Base-by-base conservation (phyloP, 2,888 invertebrate genomes). In the Aleiodes testaceus region DNA sequence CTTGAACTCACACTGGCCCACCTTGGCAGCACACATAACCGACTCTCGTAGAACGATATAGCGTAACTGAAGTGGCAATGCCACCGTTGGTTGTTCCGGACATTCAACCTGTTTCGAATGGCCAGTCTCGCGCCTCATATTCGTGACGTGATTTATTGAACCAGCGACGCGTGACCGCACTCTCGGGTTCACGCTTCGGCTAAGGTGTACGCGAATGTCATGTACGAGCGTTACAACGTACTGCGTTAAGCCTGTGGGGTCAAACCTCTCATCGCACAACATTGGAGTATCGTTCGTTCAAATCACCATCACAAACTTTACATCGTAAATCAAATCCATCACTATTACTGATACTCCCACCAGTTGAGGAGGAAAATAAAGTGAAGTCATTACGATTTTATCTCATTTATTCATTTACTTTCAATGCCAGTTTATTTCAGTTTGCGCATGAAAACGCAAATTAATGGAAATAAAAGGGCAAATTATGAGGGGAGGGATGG, bases 61-160 rank as follows among this genome's bases (percentile, higher is more conserved):
- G 45, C 26, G 22, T 22, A 45, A 63, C 63, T 45, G 45, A 63
- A 45, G 45, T 63, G 63, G 63, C n/a, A 45, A 44, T 42, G 44
- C 18, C 44, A 42, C 22, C 47, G 47, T 14, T 63, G 47, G 45
- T 63, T 45, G 22, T 45, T 45, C 20, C 63, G 45, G 45, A 63
- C 63, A 63, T 63, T 63, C 45, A 63, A 22, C 45, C 63, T 45
- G 45, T 63, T 63, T 45, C 63, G 22, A 63, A 63, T 47, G 63
- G 45, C 63, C 22, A 63, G 26, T 45, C 63, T 63, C 63, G 63
- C 63, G 47, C 63, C 63, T 45, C 63, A 63, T 63, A 63, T 45
- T 63, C 63, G 44, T 63, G 63, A 63, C 63, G n/a, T 63, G 45
- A 45, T 45, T 63, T 63, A 63, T 63, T 47, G 63, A 22, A 9